Conservation (phyloP, 92 coral and sea anemone genomes). For the Palythoa caribaeorum region DNA sequence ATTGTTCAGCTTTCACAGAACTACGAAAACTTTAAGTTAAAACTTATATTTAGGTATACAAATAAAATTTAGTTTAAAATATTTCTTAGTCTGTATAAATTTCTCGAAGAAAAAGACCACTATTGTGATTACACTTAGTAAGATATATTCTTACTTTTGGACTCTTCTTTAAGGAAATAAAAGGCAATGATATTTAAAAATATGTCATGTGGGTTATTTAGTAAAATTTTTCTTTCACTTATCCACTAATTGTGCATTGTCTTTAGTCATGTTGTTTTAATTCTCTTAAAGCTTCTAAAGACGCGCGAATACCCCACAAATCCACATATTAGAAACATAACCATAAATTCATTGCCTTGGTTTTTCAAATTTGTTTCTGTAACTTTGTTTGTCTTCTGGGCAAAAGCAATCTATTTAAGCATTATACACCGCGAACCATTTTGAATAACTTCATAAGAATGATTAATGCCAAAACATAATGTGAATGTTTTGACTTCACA, state of each 20-base stretch:
- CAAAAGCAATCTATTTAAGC: background rate
- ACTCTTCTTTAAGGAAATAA: background rate
- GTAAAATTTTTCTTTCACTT: background rate
- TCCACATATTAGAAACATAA: background rate
- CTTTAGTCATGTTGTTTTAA: background rate
- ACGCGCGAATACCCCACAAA: background rate
- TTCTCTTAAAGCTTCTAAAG: background rate
- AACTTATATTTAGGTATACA: too few species aligned
- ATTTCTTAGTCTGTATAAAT: too few species aligned
- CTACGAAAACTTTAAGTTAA: too few species aligned
- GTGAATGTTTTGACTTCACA: background rate
- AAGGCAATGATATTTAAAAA: background rate
- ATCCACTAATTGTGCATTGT: background rate
- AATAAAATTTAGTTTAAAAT: too few species aligned
- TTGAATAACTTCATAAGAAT: background rate
- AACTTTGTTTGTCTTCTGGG: background rate
- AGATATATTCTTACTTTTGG: too few species aligned
- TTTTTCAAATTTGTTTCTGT: background rate
- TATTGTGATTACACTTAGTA: too few species aligned
- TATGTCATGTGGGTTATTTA: background rate
- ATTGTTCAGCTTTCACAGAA: background rate
- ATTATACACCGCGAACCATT: background rate
- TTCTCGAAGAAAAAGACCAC: too few species aligned
- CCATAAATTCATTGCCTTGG: background rate
- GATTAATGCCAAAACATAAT: slow-evolving; percentile 1